Evolutionary conservation across 2,888 invertebrate genomes (phyloP), one percentile per base, ranked within the genome.

Genomic region (Globia sparganii): DNA sequence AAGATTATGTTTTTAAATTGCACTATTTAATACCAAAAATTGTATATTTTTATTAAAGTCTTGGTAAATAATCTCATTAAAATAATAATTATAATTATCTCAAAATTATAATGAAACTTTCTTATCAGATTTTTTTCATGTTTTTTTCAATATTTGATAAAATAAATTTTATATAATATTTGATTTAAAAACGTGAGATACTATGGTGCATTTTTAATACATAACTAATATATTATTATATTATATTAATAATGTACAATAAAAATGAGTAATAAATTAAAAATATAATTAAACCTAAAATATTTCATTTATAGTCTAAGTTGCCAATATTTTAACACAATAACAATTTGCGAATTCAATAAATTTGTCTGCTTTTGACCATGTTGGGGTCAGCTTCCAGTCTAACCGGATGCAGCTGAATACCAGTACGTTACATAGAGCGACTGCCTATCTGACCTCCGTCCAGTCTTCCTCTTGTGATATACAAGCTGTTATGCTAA

Each of bases 21-120:
- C 34, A 61, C 49, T 40, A 65, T 25, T 13, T n/a, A 62, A 62
- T 75, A 40, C 31, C 28, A 74, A 75, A 40, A 62, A 34, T 43
- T 43, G 18, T 43, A 64, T 75, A 75, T 64, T 43, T n/a, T 18
- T 56, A n/a, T 34, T 43, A 59, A 34, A 74, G 25, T 74, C 18
- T 74, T 72, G 28, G 4, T 37, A 46, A 25, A 62, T 72, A 79
- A 78, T 70, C 21, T 79, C 46, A 18, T 71, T 71, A 64, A 46
- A 53, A 21, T 56, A 31, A 71, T 0, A n/a, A n/a, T n/a, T n/a
- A 77, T 71, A 3, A 64, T 46, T 72, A 25, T 58, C 25, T 64
- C 56, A 79, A 71, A 64, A 15, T 8, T n/a, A 53, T n/a, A 67
- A 53, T 25, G 2, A 53, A 67, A 67, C 58, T 58, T 58, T 68